A percentile compares a stretch with the other conserved stretches of the same genome.
These are phyloP conservation scores for Turnix velox DNA, from an alignment of 2,113 vertebrate species.

Conservation along the genomic window DNA sequence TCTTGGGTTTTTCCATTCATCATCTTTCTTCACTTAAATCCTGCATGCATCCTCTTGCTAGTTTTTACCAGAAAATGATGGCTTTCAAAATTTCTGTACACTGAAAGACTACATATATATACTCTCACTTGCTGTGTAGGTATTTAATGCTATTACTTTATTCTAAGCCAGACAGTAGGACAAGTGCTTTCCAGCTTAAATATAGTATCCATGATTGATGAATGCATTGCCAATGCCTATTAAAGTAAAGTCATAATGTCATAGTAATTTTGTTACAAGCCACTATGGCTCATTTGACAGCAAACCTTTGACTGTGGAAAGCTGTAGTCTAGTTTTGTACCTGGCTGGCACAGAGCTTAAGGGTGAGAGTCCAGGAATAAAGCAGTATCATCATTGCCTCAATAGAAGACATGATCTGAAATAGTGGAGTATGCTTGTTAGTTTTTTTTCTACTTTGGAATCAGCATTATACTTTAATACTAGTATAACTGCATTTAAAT, in stretches of 20 bases:
- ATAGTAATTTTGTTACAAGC: background rate
- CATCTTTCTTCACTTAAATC: background rate
- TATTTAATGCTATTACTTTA: background rate
- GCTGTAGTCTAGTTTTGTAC: background rate
- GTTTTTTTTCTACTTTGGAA: background rate
- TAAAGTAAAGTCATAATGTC: background rate
- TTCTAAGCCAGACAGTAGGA: background rate
- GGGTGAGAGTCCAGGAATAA: background rate
- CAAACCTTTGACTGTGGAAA: background rate
- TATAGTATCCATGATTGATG: background rate
- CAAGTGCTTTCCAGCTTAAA: background rate
- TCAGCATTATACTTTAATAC: background rate
- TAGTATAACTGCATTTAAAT: background rate
- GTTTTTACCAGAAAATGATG: background rate
- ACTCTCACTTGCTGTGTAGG: background rate
- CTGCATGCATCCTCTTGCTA: background rate
- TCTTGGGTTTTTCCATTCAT: background rate
- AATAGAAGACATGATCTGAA: background rate
- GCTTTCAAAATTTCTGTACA: background rate
- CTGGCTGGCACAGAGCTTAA: background rate
- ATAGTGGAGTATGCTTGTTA: background rate
- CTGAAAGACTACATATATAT: background rate
- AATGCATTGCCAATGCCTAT: background rate
- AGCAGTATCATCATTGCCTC: background rate
- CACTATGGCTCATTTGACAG: background rate